phyloP scores from a whole-genome alignment of 2,888 invertebrate genomes.

The Hypselothyrea guttata region DNA sequence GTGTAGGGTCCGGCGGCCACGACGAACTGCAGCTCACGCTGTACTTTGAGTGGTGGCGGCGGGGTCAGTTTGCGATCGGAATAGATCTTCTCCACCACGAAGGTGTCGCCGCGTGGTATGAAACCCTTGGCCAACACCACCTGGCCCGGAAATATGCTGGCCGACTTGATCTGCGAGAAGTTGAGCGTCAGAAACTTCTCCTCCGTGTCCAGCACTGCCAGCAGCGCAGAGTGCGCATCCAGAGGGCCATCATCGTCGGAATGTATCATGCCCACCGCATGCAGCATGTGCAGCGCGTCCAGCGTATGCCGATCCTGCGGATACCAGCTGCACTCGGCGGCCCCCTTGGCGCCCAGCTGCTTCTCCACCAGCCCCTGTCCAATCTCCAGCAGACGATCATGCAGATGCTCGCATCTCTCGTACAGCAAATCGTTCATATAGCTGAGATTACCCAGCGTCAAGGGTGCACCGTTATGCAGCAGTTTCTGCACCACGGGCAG shows the following conservation, averaged over 20 bases:
- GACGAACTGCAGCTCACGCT: constrained; percentile 86
- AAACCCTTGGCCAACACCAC: constrained; percentile 87
- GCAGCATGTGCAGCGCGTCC: constrained; percentile 72
- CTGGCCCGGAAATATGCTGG: constrained; percentile 81
- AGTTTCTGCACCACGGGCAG: constrained; percentile 83
- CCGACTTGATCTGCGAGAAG: constrained; percentile 83
- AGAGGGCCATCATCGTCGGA: constrained; percentile 89
- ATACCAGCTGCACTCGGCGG: constrained; percentile 76
- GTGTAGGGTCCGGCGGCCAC: constrained; percentile 94
- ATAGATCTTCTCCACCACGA: constrained; percentile 87
- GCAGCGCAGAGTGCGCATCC: constrained; percentile 87
- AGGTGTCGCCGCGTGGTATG: constrained; percentile 87
- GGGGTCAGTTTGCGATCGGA: constrained; percentile 83
- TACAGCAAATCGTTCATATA: constrained; percentile 82
- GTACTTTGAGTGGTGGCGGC: constrained; percentile 82
- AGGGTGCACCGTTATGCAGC: constrained; percentile 83
- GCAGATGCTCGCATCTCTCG: constrained; percentile 76
- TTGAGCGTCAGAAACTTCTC: constrained; percentile 82
- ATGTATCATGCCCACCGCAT: constrained; percentile 87
- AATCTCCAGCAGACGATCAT: constrained; percentile 79
- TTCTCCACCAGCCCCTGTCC: constrained; percentile 79
- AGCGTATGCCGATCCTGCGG: constrained; percentile 78
- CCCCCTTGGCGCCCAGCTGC: constrained; percentile 68
- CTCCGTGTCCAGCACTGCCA: constrained; percentile 86
- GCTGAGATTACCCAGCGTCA: constrained; percentile 78